Evolutionary conservation across 2,113 vertebrate species (phyloP).

Genomic region (Oriolus oriolus): DNA sequence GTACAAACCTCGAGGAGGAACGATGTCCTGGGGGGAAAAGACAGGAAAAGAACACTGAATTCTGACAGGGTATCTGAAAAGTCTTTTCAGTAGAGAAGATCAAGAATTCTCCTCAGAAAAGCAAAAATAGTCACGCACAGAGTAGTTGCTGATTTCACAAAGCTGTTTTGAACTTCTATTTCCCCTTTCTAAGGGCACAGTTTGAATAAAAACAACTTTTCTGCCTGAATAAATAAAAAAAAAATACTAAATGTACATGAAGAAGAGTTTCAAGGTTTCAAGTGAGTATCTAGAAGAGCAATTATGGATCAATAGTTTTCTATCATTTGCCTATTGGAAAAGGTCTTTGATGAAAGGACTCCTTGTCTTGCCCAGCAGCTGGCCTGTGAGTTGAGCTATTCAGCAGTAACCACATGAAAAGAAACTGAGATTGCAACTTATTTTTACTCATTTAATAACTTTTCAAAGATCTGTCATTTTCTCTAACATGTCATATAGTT

Average conservation of each 20-base stretch:
- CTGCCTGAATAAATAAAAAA: not conserved
- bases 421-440: not conserved
- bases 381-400: not conserved
- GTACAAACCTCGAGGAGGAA: not conserved
- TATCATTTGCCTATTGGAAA: not conserved
- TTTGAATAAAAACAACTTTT: not conserved
- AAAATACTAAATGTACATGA: not conserved
- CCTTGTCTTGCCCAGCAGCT: not conserved
- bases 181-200: not conserved
- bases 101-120: not conserved
- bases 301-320: not conserved
- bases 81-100: not conserved
- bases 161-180: not conserved
- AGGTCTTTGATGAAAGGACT: not conserved
- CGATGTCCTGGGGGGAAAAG: not conserved
- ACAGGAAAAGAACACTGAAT: not conserved
- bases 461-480: not conserved
- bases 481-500: not conserved
- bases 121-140: not conserved
- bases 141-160: not conserved
- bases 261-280: not conserved
- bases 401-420: not conserved
- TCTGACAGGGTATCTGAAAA: not conserved
- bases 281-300: not conserved
- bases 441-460: not conserved